Conservation (phyloP, 2,113 vertebrate species). For the Callaeas wilsoni region DNA sequence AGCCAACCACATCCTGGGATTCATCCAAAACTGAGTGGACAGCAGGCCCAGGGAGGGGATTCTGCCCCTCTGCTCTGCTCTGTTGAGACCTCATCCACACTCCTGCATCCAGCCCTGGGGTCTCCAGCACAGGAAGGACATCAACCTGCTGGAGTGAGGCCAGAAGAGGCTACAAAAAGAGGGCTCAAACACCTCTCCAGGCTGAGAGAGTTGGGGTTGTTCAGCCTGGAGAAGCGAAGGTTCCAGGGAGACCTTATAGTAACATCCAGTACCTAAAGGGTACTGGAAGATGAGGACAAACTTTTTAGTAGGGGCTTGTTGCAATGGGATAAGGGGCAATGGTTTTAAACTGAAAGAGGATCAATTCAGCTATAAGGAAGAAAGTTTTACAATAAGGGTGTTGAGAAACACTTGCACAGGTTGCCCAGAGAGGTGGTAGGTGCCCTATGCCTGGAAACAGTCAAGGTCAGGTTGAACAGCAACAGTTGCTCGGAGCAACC, state of each 20-base stretch:
- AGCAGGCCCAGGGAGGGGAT: background rate
- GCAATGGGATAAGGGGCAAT: background rate
- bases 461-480: background rate
- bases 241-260: rapidly evolving
- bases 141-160: background rate
- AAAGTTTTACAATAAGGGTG: background rate
- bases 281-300: background rate
- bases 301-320: background rate
- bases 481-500: background rate
- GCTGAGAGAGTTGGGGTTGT: background rate
- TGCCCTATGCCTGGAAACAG: background rate
- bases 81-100: background rate
- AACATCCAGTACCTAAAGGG: background rate
- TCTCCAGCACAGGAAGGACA: background rate
- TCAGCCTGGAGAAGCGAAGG: background rate
- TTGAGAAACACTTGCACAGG: background rate
- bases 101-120: background rate
- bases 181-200: background rate
- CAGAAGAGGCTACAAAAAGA: background rate
- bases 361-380: background rate
- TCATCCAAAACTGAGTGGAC: background rate
- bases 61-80: rapidly evolving
- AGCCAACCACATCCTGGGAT: background rate
- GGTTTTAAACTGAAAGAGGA: background rate
- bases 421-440: background rate